These are phyloP conservation scores for Synchiropus splendidus DNA, from an alignment of 2,113 vertebrate genomes.

Conservation along the genomic window DNA sequence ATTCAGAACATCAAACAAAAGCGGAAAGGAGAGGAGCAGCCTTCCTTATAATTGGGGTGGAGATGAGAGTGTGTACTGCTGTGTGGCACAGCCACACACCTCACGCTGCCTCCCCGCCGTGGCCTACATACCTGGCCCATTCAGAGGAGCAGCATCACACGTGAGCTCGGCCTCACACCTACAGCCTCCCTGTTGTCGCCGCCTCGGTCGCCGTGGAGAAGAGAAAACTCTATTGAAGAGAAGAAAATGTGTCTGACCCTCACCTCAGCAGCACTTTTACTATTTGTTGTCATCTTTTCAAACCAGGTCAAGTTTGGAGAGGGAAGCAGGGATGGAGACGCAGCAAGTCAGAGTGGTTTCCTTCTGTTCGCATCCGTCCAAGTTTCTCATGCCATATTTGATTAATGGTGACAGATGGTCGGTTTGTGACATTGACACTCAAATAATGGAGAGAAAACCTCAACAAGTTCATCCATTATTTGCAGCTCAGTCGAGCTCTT, in stretches of 20 bases:
- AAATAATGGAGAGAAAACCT: no score
- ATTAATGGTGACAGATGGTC: no score
- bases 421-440: no score
- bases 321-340: not conserved
- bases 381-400: no score
- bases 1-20: no score
- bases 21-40: no score
- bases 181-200: not conserved
- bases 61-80: no score
- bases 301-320: not conserved
- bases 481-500: no score
- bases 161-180: slow-evolving; percentile 9
- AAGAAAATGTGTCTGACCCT: slow-evolving; percentile 16
- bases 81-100: not conserved
- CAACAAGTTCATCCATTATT: no score
- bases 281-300: not conserved
- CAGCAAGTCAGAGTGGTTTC: no score
- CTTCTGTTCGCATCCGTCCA: no score
- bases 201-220: not conserved
- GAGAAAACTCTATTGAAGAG: slow-evolving; percentile 1
- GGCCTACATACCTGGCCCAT: slow-evolving; percentile 25
- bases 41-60: no score
- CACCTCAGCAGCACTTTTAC: slow-evolving; percentile 6
- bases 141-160: slow-evolving; percentile 17
- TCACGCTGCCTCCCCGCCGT: slow-evolving; percentile 6